Evolutionary conservation across 2,888 invertebrate species (phyloP), one percentile per base, ranked within the genome.

Genomic region (Pseudococcus viburni): DNA sequence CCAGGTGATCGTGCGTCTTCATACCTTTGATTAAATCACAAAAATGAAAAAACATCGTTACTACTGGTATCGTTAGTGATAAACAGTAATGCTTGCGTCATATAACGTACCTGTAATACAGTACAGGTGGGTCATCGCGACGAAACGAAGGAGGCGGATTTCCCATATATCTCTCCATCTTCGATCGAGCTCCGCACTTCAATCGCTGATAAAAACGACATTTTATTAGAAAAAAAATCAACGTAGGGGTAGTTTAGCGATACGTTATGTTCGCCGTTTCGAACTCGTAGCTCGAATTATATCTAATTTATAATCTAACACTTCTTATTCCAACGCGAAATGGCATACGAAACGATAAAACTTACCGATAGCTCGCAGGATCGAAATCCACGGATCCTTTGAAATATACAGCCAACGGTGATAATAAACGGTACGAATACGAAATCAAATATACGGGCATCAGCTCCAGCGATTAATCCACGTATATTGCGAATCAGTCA

Each of bases 1-100:
- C 22, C 85, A 17, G 84, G 88, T 7, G 88, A 88, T 73, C 88
- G 59, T 11, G 87, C 12, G 22, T 87, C 87, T 55, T 80, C 87
- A 39, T 77, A 46, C 6, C 87, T 87, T n/a, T n/a, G n/a, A 11
- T 12, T 46, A 46, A 46, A 46, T 46, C 7, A 46, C 2, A 46
- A 11, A 46, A 6, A 46, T 46, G 12, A 46, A 46, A 11, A 46
- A 46, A 39, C 15, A 22, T 39, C 39, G 80, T 73, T 12, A 73
- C 68, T 12, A 46, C 1, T 2, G 46, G 46, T 46, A 12, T 46
- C 46, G 12, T 12, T 46, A 5, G 12, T 46, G 51, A 46, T 48
- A 84, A 84, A 48, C n/a, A 19, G 1, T 15, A 48, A 51, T 55
- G 19, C 33, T 15, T 55, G 55, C 19, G 51, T 48, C 55, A 59